Percentiles rank a stretch among this genome's conserved stretches.
Conservation (phyloP, 2,113 vertebrate species). For the Paradoxurus hermaphroditus region DNA sequence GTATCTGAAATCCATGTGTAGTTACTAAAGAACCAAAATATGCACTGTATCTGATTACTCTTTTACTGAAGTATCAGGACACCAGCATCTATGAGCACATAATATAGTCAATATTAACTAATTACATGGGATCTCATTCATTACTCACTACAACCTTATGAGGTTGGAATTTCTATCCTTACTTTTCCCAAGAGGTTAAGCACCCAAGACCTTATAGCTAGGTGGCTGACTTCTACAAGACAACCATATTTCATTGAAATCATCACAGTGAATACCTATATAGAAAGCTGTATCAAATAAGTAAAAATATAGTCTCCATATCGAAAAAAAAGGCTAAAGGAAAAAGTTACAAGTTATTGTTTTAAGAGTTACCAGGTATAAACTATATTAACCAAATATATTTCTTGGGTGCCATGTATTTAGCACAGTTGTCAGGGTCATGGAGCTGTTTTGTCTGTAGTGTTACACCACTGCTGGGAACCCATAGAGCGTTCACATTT, state of each 20-base stretch:
- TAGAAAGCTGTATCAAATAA: not conserved
- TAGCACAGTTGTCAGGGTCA: fast-evolving
- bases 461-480: not conserved
- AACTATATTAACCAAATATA: not conserved
- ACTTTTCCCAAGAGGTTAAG: not conserved
- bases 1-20: not conserved
- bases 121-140: not conserved
- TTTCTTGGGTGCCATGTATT: not conserved
- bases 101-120: not conserved
- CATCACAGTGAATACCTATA: not conserved
- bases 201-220: not conserved
- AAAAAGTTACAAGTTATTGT: not conserved
- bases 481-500: not conserved
- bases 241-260: not conserved
- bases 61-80: not conserved
- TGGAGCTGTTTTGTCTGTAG: not conserved
- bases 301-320: not conserved
- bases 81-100: not conserved
- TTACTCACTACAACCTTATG: not conserved
- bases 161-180: not conserved
- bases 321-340: not conserved
- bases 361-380: not conserved
- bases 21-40: not conserved
- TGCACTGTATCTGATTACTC: not conserved
- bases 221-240: not conserved